These are phyloP conservation scores for Geranospiza caerulescens DNA, from an alignment of 2,797 vertebrate species.

Conservation along the genomic window DNA sequence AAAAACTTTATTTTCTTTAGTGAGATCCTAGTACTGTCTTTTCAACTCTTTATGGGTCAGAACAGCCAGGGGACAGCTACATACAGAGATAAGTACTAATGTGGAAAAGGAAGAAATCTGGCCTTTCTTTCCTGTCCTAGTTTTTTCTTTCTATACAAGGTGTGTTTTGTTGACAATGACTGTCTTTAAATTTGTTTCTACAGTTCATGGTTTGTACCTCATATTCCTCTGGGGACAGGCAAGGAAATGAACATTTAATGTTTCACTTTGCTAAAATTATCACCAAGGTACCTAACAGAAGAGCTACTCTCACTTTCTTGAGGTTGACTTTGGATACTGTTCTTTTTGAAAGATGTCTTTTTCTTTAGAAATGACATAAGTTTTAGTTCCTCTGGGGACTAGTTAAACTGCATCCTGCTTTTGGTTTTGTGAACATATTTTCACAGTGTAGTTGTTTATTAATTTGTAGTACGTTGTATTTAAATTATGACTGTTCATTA, in stretches of 20 bases:
- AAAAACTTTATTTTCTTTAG: not conserved
- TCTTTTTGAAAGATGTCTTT: not conserved
- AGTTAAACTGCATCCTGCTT: not conserved
- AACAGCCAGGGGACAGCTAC: not conserved
- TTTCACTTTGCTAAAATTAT: not conserved
- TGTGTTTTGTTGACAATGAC: not conserved
- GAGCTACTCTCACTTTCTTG: not conserved
- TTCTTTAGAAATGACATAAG: not conserved
- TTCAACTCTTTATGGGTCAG: not conserved
- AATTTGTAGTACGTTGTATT: not conserved
- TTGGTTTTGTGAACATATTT: not conserved
- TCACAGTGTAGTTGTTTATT: not conserved
- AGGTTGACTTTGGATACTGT: not conserved
- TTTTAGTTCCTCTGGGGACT: not conserved
- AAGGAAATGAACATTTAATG: not conserved
- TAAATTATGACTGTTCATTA: not conserved
- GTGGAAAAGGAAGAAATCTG: not conserved
- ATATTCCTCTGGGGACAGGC: not conserved
- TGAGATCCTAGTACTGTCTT: not conserved
- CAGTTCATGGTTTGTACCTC: not conserved
- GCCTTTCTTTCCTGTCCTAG: not conserved
- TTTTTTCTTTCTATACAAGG: not conserved
- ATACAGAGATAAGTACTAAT: not conserved
- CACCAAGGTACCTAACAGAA: not conserved
- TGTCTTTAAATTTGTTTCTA: not conserved